Evolutionary conservation across 35 echinoderm and acorn worm genomes (phyloP).

Genomic region (Apostichopus parvimensis): DNA sequence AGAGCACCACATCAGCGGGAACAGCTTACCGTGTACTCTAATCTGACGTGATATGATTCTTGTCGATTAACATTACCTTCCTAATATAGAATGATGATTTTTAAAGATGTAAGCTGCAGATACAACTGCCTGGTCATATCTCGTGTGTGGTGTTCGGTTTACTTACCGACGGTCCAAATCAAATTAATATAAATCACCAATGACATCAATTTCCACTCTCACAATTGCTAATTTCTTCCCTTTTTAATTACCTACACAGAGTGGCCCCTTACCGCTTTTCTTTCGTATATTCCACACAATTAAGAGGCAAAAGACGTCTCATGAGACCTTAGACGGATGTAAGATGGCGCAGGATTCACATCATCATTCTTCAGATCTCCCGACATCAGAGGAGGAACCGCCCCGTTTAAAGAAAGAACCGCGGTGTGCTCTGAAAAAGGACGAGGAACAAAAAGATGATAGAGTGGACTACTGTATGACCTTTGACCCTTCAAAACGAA

Average conservation of each 20-base stretch:
- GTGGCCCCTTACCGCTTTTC: slow-evolving; percentile 3
- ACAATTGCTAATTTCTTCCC: neutral
- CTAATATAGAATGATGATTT: too few species aligned
- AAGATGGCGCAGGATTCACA: neutral
- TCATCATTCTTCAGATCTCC: neutral
- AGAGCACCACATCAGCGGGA: too few species aligned
- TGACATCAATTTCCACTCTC: neutral
- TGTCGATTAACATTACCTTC: too few species aligned
- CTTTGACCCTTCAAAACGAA: neutral
- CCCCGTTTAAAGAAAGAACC: neutral
- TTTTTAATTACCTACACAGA: slow-evolving; percentile 16
- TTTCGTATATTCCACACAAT: slow-evolving; percentile 9
- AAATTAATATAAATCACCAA: too few species aligned
- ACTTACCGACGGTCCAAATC: too few species aligned
- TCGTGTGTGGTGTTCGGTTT: too few species aligned
- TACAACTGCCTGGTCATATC: too few species aligned
- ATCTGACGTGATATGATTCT: too few species aligned
- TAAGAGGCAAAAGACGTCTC: neutral
- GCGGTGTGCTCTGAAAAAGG: neutral
- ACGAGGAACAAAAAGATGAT: neutral
- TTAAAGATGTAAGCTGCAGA: too few species aligned
- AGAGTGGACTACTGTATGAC: neutral
- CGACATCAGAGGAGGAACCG: neutral
- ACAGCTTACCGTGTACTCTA: too few species aligned
- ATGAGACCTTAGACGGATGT: neutral